Conservation (phyloP, 2,888 invertebrate genomes). For the Mimumesa dahlbomi region DNA sequence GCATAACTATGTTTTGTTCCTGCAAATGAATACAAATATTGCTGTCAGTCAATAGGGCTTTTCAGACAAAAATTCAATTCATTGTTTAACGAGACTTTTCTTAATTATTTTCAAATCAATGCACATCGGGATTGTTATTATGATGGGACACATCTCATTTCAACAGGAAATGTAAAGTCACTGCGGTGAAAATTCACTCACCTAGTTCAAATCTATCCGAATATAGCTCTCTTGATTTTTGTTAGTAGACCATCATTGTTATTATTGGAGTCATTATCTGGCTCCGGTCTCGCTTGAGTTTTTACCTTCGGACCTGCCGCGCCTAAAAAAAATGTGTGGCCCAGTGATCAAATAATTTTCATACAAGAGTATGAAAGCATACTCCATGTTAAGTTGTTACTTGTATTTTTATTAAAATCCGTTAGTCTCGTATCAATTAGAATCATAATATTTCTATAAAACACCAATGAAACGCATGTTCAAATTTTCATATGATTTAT, state of each 20-base stretch:
- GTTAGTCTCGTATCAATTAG: not conserved
- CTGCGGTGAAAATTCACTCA: constrained; percentile 61
- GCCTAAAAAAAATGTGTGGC: constrained; percentile 78
- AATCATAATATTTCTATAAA: constrained; percentile 14
- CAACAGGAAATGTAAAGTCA: not conserved
- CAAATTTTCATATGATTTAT: constrained; percentile 59
- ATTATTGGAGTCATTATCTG: constrained; percentile 67
- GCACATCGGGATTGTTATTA: not conserved
- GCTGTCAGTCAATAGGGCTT: too few species aligned
- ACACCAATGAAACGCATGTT: constrained; percentile 55
- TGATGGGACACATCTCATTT: not conserved
- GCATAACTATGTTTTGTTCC: constrained; percentile 85
- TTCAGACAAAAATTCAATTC: too few species aligned
- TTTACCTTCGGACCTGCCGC: constrained; percentile 81
- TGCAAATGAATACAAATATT: constrained; percentile 78
- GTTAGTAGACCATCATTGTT: constrained; percentile 81
- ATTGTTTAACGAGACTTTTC: too few species aligned
- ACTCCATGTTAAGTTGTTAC: not conserved
- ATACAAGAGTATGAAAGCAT: not conserved
- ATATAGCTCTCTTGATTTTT: constrained; percentile 84
- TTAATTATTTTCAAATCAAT: too few species aligned
- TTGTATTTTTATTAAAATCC: not conserved
- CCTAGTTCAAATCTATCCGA: constrained; percentile 81
- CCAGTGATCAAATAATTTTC: constrained; percentile 12
- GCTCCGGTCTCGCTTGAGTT: constrained; percentile 80